Evolutionary conservation across 2,113 vertebrate species (phyloP).

Genomic region (Phyllostomus hastatus): DNA sequence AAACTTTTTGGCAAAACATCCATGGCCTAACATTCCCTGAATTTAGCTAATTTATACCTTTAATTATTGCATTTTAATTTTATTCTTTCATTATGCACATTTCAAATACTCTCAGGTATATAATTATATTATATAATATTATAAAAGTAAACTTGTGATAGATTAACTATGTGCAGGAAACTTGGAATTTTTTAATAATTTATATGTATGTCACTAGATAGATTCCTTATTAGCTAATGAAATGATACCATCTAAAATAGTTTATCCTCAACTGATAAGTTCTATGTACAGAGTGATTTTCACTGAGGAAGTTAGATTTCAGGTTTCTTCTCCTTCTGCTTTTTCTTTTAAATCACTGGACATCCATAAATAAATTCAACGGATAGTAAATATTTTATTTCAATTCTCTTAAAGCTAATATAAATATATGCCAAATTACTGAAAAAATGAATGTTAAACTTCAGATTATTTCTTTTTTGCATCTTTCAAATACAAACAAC

Average conservation of each 20-base stretch:
- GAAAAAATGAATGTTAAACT: not conserved
- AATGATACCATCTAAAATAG: slow-evolving; percentile 33
- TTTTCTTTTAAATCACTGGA: not conserved
- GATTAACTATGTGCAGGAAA: not conserved
- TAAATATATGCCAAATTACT: not conserved
- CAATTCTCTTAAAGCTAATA: not conserved
- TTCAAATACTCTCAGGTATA: not conserved
- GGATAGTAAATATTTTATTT: slow-evolving; percentile 17
- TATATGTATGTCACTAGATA: not conserved
- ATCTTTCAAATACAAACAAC: not conserved
- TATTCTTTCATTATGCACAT: not conserved
- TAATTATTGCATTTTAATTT: not conserved
- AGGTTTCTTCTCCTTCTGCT: not conserved
- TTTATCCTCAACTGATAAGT: slow-evolving; percentile 28
- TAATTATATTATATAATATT: not conserved
- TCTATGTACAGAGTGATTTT: slow-evolving; percentile 32
- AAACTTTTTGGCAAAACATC: not conserved
- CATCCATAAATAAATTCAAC: slow-evolving; percentile 33
- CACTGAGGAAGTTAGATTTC: not conserved
- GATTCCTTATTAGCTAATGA: slow-evolving; percentile 36
- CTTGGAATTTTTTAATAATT: not conserved
- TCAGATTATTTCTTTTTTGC: not conserved
- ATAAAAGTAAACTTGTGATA: not conserved
- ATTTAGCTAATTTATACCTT: not conserved
- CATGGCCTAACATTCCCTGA: not conserved